phyloP scores from a whole-genome alignment of 64 coral and sea anemone species.

The Montipora capricornis region DNA sequence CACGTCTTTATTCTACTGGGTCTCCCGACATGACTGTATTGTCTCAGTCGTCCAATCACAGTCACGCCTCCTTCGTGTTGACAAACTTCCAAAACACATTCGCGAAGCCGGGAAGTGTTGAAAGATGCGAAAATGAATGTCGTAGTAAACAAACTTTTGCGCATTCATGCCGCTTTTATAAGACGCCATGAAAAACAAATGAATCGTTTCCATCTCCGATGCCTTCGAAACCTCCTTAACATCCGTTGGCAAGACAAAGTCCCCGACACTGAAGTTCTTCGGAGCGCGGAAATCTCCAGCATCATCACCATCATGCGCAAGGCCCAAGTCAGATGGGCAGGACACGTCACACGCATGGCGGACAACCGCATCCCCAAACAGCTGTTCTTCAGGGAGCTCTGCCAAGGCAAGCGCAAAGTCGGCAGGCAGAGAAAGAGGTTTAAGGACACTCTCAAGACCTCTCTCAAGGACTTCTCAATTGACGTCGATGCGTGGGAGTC shows the following conservation, averaged over 20 bases:
- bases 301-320: too few relatives aligned
- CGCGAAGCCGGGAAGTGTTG: too few relatives aligned
- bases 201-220: slow-evolving; percentile 21
- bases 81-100: too few relatives aligned
- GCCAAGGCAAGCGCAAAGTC: slow-evolving; percentile 23
- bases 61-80: too few relatives aligned
- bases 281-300: not conserved
- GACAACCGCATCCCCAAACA: slow-evolving; percentile 35
- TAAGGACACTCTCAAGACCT: not conserved
- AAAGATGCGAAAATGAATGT: too few relatives aligned
- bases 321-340: too few relatives aligned
- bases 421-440: slow-evolving; percentile 1
- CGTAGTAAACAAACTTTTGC: too few relatives aligned
- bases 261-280: slow-evolving; percentile 19
- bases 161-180: not conserved
- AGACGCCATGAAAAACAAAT: slow-evolving; percentile 17
- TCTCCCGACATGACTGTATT: too few relatives aligned
- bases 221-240: slow-evolving; percentile 24
- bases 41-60: too few relatives aligned
- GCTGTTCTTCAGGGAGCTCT: slow-evolving; percentile 24
- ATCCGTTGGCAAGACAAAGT: slow-evolving; percentile 47
- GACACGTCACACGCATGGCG: slow-evolving; percentile 27
- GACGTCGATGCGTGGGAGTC: not conserved
- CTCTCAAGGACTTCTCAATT: slow-evolving; percentile 8
- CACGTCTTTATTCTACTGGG: too few relatives aligned